phyloP scores from a whole-genome alignment of 2,888 invertebrate species.

The Lasioglossum oenotherae region DNA sequence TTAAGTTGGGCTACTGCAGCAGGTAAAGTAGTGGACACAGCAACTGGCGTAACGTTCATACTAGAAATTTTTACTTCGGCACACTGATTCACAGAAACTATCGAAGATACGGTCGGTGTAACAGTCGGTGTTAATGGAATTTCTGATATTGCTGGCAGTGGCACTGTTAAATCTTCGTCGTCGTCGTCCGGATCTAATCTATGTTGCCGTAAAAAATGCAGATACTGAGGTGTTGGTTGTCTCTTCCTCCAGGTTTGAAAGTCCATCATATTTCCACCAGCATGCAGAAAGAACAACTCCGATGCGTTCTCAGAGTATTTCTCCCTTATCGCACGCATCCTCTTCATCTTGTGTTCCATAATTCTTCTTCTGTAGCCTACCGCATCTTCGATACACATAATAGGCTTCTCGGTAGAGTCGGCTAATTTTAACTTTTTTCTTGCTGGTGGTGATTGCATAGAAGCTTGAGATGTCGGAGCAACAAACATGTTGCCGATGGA shows the following conservation, averaged over 20 bases:
- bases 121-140: slow-evolving; percentile 59
- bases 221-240: slow-evolving; percentile 90
- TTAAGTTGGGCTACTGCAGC: slow-evolving; percentile 87
- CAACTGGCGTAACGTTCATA: slow-evolving; percentile 87
- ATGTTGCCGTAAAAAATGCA: slow-evolving; percentile 91
- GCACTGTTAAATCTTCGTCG: slow-evolving; percentile 83
- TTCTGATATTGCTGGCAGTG: slow-evolving; percentile 68
- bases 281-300: slow-evolving; percentile 94
- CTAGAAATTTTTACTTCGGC: slow-evolving; percentile 87
- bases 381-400: slow-evolving; percentile 83
- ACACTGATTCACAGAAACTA: slow-evolving; percentile 79
- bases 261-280: slow-evolving; percentile 95
- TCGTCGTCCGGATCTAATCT: slow-evolving; percentile 88
- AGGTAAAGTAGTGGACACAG: slow-evolving; percentile 87
- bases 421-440: slow-evolving; percentile 84
- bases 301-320: slow-evolving; percentile 92
- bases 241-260: slow-evolving; percentile 93
- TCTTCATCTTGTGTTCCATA: slow-evolving; percentile 89
- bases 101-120: slow-evolving; percentile 56
- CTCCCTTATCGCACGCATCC: slow-evolving; percentile 89
- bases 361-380: slow-evolving; percentile 87
- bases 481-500: slow-evolving; percentile 83
- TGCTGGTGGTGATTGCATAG: slow-evolving; percentile 82
- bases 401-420: slow-evolving; percentile 82
- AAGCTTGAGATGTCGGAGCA: slow-evolving; percentile 74